Evolutionary conservation across 2,113 vertebrate species (phyloP).

Genomic region (Oreochromis aureus): DNA sequence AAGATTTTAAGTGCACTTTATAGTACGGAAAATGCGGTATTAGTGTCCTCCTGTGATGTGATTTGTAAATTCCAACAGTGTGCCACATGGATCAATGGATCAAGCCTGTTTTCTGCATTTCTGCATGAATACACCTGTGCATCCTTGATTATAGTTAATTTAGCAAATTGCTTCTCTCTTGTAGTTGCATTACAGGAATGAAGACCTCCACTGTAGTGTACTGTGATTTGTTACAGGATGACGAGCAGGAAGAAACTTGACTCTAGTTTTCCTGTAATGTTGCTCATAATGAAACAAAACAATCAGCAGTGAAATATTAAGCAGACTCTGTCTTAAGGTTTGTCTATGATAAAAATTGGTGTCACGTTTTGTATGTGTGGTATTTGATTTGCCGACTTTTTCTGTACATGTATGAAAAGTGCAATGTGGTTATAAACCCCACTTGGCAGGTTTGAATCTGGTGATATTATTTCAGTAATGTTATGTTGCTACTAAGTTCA

Average conservation of each 20-base stretch:
- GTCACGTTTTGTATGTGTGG: not conserved
- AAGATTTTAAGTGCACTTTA: not conserved
- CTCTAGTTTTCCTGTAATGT: not conserved
- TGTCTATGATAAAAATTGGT: not conserved
- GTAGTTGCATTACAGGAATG: not conserved
- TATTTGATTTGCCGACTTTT: not conserved
- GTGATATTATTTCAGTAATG: not conserved
- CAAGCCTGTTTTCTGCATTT: not conserved
- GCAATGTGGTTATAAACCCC: not conserved
- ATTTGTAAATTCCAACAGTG: not conserved
- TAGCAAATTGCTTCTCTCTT: not conserved
- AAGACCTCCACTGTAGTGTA: not conserved
- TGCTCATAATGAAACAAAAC: not conserved
- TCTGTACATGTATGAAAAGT: not conserved
- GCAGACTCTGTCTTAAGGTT: not conserved
- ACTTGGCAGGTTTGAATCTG: not conserved
- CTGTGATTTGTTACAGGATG: not conserved
- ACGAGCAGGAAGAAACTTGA: not conserved
- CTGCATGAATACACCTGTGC: not conserved
- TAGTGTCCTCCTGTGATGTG: not conserved
- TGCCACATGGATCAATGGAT: not conserved
- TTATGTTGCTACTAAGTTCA: not conserved
- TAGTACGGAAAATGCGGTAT: not conserved
- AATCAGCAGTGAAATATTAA: not conserved
- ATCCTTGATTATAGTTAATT: not conserved